phyloP scores from a whole-genome alignment of 2,888 invertebrate species.

The Caradrina clavipalpis region DNA sequence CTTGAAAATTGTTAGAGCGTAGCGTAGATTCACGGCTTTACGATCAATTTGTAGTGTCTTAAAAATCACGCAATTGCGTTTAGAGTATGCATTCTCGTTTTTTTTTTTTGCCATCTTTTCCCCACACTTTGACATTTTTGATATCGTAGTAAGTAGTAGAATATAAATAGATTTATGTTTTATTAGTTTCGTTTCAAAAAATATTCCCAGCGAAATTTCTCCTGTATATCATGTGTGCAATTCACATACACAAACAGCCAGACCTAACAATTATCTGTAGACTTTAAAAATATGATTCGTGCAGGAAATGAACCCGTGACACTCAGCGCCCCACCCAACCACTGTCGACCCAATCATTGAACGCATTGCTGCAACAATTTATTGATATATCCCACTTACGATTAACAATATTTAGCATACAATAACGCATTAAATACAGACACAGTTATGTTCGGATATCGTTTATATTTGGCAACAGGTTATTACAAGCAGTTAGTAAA shows the following conservation, averaged over 20 bases:
- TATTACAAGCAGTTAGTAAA: constrained; percentile 63
- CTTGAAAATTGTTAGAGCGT: constrained; percentile 40
- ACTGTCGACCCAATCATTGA: no score
- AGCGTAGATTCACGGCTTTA: constrained; percentile 4
- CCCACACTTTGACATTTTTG: no score
- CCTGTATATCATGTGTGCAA: no score
- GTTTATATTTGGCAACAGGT: constrained; percentile 63
- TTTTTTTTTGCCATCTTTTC: no score
- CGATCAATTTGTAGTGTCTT: constrained; percentile 30
- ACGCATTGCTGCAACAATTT: constrained; percentile 31
- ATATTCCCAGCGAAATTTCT: no score
- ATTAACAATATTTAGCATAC: constrained; percentile 50
- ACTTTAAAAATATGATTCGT: no score
- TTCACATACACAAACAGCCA: no score
- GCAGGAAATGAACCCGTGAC: no score
- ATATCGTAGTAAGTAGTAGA: no score
- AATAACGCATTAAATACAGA: constrained; percentile 47
- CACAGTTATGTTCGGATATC: constrained; percentile 53
- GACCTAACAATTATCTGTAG: no score
- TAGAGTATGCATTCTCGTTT: constrained; percentile 8
- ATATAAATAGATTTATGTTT: no score
- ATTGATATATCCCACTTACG: constrained; percentile 39
- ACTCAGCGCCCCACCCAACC: background rate
- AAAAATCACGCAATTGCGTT: constrained; percentile 8
- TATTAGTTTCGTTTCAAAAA: no score